Percentiles rank a stretch among this genome's conserved stretches.
These are phyloP conservation scores for Larimichthys polyactis DNA, from an alignment of 2,113 vertebrate species.

Conservation along the genomic window DNA sequence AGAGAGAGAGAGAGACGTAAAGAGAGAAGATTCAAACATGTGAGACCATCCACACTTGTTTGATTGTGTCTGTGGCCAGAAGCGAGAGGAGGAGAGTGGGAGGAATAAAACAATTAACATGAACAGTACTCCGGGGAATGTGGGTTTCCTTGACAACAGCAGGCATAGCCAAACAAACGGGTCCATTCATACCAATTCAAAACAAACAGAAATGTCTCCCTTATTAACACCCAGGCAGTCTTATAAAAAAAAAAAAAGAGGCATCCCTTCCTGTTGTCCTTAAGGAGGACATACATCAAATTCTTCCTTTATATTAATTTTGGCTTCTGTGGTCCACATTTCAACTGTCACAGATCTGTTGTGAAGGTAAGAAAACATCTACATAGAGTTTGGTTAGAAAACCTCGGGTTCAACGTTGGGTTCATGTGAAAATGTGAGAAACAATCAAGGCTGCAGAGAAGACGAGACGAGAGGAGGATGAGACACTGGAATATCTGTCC, in stretches of 20 bases:
- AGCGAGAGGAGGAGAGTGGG: constrained; percentile 71
- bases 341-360: neutral
- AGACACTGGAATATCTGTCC: constrained; percentile 40
- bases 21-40: constrained; percentile 43
- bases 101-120: constrained; percentile 81
- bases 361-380: neutral
- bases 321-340: neutral
- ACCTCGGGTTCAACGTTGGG: neutral
- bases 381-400: neutral
- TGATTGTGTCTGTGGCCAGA: constrained; percentile 72
- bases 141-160: constrained; percentile 76
- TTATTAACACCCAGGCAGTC: constrained; percentile 44
- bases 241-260: neutral
- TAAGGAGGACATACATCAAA: neutral
- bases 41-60: constrained; percentile 65
- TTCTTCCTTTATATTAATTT: neutral
- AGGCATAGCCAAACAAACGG: constrained; percentile 74
- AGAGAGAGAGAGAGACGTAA: neutral
- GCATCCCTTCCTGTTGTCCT: constrained; percentile 4
- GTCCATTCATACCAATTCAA: constrained; percentile 79
- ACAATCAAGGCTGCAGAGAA: neutral
- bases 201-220: constrained; percentile 66
- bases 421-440: constrained; percentile 14
- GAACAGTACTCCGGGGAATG: constrained; percentile 78
- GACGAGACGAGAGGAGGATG: neutral